Percentiles rank a stretch among this genome's conserved stretches.
These are phyloP conservation scores for Nycticebus coucang DNA, from an alignment of 2,113 vertebrate species.

Conservation along the genomic window DNA sequence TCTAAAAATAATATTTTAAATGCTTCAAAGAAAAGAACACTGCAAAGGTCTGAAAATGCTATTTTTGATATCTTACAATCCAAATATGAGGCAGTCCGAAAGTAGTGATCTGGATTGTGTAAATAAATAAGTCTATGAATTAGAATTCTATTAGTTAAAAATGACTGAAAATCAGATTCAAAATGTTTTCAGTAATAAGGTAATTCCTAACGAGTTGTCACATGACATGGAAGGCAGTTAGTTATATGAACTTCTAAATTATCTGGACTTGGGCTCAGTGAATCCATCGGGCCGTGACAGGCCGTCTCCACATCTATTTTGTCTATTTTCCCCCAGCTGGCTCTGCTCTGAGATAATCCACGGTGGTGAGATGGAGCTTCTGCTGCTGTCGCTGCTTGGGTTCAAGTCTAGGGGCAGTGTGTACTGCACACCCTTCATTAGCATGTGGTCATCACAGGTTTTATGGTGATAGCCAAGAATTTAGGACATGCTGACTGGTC, in stretches of 20 bases:
- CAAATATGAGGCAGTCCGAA: slow-evolving; percentile 1
- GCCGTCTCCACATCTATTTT: neutral
- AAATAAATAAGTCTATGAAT: neutral
- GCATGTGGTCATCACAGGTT: neutral
- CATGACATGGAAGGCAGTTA: neutral
- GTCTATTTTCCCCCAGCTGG: neutral
- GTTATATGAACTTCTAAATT: neutral
- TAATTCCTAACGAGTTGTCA: neutral
- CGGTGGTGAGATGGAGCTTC: neutral
- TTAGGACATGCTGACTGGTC: neutral
- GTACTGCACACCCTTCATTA: accelerated
- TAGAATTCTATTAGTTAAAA: neutral
- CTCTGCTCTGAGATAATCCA: neutral
- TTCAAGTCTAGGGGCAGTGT: neutral
- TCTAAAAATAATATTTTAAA: neutral
- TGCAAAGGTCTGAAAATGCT: neutral
- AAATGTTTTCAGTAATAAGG: neutral
- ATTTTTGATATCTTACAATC: slow-evolving; percentile 19
- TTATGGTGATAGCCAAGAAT: neutral
- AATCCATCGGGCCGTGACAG: neutral
- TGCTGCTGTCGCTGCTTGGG: neutral
- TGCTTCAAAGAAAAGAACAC: slow-evolving; percentile 20
- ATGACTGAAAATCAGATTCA: neutral
- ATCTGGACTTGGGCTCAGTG: neutral
- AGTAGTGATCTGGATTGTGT: neutral